phyloP scores from a whole-genome alignment of 2,797 vertebrate genomes.

The Paedocypris micromegethes region DNA sequence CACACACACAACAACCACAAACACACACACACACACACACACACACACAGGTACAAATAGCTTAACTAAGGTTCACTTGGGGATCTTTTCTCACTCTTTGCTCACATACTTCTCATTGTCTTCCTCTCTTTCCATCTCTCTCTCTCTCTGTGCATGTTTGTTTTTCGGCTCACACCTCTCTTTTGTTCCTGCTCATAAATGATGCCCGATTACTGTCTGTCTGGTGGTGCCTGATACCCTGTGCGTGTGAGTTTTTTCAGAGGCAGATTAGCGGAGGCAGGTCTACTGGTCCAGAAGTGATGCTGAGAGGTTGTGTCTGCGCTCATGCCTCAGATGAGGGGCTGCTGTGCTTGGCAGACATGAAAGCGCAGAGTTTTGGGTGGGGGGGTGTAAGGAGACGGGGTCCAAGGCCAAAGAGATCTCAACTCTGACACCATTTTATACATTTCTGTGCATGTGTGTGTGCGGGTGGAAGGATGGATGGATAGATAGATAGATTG shows the following conservation, averaged over 20 bases:
- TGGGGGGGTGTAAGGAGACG: background rate
- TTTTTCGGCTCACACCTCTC: slow-evolving; percentile 23
- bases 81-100: background rate
- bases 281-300: slow-evolving; percentile 46
- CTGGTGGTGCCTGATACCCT: slow-evolving; percentile 21
- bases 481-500: too few relatives aligned
- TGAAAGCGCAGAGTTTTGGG: background rate
- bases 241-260: slow-evolving; percentile 5
- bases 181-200: slow-evolving; percentile 36
- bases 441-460: too few relatives aligned
- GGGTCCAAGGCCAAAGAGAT: background rate
- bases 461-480: too few relatives aligned
- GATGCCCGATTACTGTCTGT: slow-evolving; percentile 35
- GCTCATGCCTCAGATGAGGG: slow-evolving; percentile 14
- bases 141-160: slow-evolving; percentile 17
- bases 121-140: background rate
- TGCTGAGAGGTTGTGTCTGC: slow-evolving; percentile 42
- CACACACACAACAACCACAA: too few relatives aligned
- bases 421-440: too few relatives aligned
- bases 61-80: too few relatives aligned
- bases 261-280: slow-evolving; percentile 33
- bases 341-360: background rate
- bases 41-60: too few relatives aligned
- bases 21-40: too few relatives aligned
- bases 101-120: background rate